A percentile compares a stretch with the other conserved stretches of the same genome.
phyloP scores from a whole-genome alignment of 37 sponge, comb jelly and placozoan genomes.

The Ephydatia muelleri region DNA sequence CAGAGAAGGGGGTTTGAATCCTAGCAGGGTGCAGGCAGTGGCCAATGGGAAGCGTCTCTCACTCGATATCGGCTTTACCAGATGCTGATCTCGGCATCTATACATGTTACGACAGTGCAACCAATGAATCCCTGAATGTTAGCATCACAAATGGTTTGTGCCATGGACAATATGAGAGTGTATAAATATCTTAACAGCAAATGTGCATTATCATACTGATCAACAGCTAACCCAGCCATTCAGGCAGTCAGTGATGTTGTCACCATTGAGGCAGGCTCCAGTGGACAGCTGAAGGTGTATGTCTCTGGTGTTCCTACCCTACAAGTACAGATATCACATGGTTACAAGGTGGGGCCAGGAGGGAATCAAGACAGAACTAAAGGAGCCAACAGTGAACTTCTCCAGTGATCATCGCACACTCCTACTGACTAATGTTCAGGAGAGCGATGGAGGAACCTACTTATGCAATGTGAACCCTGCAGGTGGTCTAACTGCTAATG shows the following conservation, averaged over 20 bases:
- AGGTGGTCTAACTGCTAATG: no score
- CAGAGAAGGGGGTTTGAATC: background rate
- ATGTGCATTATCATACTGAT: background rate
- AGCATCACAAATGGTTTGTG: constrained; percentile 23
- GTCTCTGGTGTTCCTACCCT: background rate
- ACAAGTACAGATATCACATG: no score
- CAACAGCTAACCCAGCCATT: background rate
- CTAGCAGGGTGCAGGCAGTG: background rate
- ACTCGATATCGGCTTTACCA: background rate
- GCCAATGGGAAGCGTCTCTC: background rate
- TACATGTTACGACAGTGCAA: constrained; percentile 13
- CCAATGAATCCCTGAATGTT: background rate
- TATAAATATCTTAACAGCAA: no score
- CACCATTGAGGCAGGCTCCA: background rate
- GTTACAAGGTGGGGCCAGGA: no score
- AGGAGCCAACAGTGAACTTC: no score
- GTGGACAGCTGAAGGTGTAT: background rate
- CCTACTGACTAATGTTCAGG: no score
- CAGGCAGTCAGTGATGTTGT: background rate
- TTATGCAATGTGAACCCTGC: background rate
- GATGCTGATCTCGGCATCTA: constrained; percentile 14
- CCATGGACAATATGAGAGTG: no score
- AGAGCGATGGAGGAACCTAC: no score
- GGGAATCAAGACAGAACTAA: background rate
- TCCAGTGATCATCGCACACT: no score